These are phyloP conservation scores for Labeo calbasu DNA, from an alignment of 2,797 vertebrate genomes.

Conservation along the genomic window DNA sequence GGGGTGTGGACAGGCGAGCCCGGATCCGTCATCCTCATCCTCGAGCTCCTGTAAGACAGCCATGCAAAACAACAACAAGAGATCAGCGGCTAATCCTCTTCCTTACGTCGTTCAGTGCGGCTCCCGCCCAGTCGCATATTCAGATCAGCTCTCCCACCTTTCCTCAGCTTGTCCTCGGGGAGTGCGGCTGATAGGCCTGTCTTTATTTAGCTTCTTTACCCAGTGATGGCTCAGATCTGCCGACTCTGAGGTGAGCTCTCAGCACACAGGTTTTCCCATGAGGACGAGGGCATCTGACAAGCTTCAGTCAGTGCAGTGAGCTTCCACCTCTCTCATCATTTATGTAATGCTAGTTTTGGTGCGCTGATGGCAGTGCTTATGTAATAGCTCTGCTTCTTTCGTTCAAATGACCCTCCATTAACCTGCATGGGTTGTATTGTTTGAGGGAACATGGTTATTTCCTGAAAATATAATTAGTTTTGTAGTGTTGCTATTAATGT, in stretches of 20 bases:
- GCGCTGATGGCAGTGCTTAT: slow-evolving; percentile 1
- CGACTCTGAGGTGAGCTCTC: slow-evolving; percentile 33
- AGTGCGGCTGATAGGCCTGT: slow-evolving; percentile 52
- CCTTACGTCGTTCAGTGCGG: slow-evolving; percentile 23
- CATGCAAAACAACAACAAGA: slow-evolving; percentile 58
- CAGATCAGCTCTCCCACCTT: slow-evolving; percentile 37
- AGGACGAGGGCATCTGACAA: slow-evolving; percentile 34
- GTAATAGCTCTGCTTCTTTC: slow-evolving; percentile 28
- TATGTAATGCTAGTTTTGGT: slow-evolving; percentile 35
- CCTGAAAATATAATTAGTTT: slow-evolving; percentile 44
- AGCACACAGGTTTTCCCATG: slow-evolving; percentile 29
- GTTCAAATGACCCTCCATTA: slow-evolving; percentile 38
- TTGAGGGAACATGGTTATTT: slow-evolving; percentile 31
- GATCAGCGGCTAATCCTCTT: slow-evolving; percentile 47
- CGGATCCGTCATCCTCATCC: slow-evolving; percentile 20
- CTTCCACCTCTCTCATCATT: slow-evolving; percentile 29
- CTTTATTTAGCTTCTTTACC: slow-evolving; percentile 75
- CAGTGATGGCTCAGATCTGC: slow-evolving; percentile 33
- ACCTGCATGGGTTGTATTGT: slow-evolving; percentile 30
- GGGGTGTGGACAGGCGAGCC: slow-evolving; percentile 42
- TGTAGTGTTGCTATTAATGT: slow-evolving; percentile 40
- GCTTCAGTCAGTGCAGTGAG: slow-evolving; percentile 18
- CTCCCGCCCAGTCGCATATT: slow-evolving; percentile 32
- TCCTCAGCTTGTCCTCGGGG: slow-evolving; percentile 23
- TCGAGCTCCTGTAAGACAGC: slow-evolving; percentile 44